Evolutionary conservation across 1,140 invertebrate genomes (phyloP).

Genomic region (Drosophila takahashii): DNA sequence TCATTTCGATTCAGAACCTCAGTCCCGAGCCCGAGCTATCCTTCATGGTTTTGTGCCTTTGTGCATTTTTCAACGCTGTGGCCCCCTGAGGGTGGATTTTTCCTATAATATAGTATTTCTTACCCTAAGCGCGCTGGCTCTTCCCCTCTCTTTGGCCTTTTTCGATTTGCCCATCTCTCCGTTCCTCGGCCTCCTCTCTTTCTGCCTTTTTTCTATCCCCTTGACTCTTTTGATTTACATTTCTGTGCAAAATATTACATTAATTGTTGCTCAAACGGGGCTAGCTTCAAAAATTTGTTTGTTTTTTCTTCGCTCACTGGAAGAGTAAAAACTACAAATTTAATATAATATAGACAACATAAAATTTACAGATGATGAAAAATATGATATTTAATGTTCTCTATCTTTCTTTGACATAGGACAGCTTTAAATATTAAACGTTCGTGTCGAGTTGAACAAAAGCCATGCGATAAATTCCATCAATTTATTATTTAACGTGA

Average conservation of each 20-base stretch:
- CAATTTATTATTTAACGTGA: constrained; percentile 19
- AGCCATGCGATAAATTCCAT: neutral
- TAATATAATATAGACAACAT: too few species aligned
- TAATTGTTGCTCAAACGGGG: constrained; percentile 67
- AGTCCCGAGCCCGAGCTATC: constrained; percentile 21
- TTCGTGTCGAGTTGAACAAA: neutral
- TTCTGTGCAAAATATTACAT: constrained; percentile 55
- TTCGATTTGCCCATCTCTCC: constrained; percentile 13
- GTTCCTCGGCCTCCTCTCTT: neutral
- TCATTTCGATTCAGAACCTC: constrained; percentile 35
- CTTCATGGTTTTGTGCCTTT: constrained; percentile 56
- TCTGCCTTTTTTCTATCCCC: constrained; percentile 17
- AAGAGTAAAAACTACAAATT: constrained; percentile 2
- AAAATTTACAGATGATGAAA: too few species aligned
- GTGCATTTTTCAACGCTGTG: constrained; percentile 47
- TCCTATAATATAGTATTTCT: constrained; percentile 59
- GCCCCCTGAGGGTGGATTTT: constrained; percentile 62
- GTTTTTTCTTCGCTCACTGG: constrained; percentile 10
- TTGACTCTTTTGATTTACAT: constrained; percentile 58
- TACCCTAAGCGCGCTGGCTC: constrained; percentile 15
- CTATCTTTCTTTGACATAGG: neutral
- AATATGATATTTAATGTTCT: too few species aligned
- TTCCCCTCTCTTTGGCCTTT: neutral
- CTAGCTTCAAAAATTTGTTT: constrained; percentile 32
- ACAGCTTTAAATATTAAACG: neutral